Evolutionary conservation across 2,113 vertebrate species (phyloP).

Genomic region (Chloebia gouldiae): DNA sequence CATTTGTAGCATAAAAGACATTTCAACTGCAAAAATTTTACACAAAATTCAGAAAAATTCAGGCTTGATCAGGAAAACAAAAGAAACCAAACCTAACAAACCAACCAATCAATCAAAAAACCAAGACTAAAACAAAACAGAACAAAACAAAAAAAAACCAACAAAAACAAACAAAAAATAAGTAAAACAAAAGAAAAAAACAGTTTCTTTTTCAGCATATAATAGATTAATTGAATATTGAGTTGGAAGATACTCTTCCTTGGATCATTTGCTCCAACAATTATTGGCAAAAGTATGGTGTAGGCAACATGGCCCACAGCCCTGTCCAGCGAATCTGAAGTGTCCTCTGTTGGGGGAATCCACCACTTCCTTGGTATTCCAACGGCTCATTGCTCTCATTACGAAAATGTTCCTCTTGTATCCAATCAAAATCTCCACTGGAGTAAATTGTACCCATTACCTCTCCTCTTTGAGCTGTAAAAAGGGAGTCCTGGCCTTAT

Average conservation of each 20-base stretch:
- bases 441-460: background rate
- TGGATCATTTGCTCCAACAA: background rate
- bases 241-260: background rate
- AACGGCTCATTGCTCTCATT: background rate
- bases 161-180: too few species aligned
- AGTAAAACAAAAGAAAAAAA: rapidly evolving
- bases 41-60: background rate
- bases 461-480: background rate
- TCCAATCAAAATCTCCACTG: background rate
- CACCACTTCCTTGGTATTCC: background rate
- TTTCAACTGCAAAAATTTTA: background rate
- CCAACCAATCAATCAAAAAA: background rate
- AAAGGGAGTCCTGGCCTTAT: background rate
- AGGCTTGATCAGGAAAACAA: background rate
- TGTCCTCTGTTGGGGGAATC: background rate
- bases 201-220: background rate
- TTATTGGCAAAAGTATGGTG: rapidly evolving
- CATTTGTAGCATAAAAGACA: background rate
- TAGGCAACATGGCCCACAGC: background rate
- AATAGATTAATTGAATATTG: background rate
- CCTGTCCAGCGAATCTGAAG: background rate
- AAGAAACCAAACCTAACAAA: background rate
- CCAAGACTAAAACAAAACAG: background rate
- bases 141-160: rapidly evolving
- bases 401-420: background rate